Evolutionary conservation across 2,113 vertebrate species (phyloP).

Genomic region (Gracilinanus agilis): DNA sequence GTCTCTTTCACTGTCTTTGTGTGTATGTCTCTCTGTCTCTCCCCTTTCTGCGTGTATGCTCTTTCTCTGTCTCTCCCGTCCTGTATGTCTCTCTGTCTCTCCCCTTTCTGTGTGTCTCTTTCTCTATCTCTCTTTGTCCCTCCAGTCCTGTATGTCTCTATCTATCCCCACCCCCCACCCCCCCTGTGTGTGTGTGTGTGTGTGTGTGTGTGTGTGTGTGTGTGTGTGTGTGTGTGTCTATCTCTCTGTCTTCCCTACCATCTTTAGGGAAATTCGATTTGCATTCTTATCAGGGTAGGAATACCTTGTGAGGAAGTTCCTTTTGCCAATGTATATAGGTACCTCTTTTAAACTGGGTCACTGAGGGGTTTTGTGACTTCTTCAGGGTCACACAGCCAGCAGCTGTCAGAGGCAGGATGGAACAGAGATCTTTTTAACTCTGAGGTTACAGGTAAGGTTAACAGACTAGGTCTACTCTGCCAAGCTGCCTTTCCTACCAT

Average conservation of each 20-base stretch:
- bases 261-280: not conserved
- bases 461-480: not conserved
- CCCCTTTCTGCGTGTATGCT: too few species aligned
- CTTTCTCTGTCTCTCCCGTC: too few species aligned
- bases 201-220: too few species aligned
- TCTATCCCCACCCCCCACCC: too few species aligned
- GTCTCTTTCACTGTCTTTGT: too few species aligned
- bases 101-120: too few species aligned
- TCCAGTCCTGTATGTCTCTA: not conserved
- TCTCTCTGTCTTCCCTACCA: not conserved
- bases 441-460: not conserved
- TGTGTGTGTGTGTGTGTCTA: too few species aligned
- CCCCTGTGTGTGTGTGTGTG: too few species aligned
- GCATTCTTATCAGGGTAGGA: not conserved
- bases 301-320: not conserved
- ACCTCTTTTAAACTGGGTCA: not conserved
- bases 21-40: too few species aligned
- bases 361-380: not conserved
- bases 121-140: too few species aligned
- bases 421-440: not conserved
- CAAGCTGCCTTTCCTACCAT: conserved; percentile 35
- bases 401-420: not conserved
- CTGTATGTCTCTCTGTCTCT: too few species aligned
- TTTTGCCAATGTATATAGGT: not conserved
- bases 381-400: not conserved